Percentiles rank a stretch among this genome's conserved stretches.
These are phyloP conservation scores for Ophion slaviceki DNA, from an alignment of 2,888 invertebrate species.

Conservation along the genomic window DNA sequence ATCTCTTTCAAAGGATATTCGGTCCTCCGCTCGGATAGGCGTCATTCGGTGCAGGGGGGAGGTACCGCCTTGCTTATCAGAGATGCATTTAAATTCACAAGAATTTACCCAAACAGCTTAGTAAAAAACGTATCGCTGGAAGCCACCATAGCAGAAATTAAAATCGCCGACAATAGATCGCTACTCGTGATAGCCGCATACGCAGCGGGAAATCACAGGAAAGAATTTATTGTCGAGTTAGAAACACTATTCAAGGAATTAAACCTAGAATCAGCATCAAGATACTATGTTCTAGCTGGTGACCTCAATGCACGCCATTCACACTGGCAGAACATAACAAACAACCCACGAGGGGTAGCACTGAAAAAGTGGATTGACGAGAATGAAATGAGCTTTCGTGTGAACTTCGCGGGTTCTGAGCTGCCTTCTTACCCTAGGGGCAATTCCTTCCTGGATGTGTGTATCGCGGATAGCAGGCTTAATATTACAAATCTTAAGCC, in stretches of 20 bases:
- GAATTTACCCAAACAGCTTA: background rate
- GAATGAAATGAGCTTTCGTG: background rate
- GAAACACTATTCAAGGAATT: slow-evolving; percentile 27
- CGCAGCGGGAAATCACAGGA: slow-evolving; percentile 33
- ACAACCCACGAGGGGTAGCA: slow-evolving; percentile 37
- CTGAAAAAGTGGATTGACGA: background rate
- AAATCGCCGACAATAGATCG: slow-evolving; percentile 3
- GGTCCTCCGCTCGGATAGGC: slow-evolving; percentile 41
- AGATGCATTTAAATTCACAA: slow-evolving; percentile 22
- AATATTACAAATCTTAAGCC: background rate
- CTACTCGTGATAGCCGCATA: slow-evolving; percentile 54
- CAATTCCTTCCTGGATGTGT: slow-evolving; percentile 51
- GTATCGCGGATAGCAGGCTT: slow-evolving; percentile 44
- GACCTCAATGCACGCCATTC: slow-evolving; percentile 56
- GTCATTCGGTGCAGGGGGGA: slow-evolving; percentile 38
- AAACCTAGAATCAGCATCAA: slow-evolving; percentile 7
- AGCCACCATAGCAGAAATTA: slow-evolving; percentile 32
- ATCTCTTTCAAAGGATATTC: slow-evolving; percentile 43
- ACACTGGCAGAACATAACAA: slow-evolving; percentile 40
- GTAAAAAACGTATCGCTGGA: background rate
- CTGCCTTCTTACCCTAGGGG: background rate
- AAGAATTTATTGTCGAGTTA: slow-evolving; percentile 20
- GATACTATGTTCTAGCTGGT: slow-evolving; percentile 56
- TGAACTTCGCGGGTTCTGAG: background rate
- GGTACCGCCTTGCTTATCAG: slow-evolving; percentile 48